Evolutionary conservation across 2,888 invertebrate genomes (phyloP).

Genomic region (Elmis aenea): DNA sequence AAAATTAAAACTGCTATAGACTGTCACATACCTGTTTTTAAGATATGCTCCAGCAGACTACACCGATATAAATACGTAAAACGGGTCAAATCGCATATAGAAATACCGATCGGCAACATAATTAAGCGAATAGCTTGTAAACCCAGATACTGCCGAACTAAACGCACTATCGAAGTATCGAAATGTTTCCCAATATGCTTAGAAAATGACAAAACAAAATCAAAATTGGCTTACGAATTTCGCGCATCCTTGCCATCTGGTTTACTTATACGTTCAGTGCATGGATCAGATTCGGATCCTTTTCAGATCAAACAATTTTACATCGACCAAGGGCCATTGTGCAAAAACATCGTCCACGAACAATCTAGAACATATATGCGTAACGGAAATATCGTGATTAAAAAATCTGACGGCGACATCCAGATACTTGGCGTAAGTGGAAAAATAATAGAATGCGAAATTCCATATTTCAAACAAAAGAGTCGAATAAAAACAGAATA

Average conservation of each 20-base stretch:
- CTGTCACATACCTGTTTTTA: constrained; percentile 19
- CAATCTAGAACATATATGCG: constrained; percentile 17
- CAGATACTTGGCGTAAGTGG: constrained; percentile 9
- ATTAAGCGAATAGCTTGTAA: constrained; percentile 15
- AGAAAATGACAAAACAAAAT: background rate
- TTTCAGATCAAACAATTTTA: constrained; percentile 19
- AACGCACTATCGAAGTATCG: constrained; percentile 7
- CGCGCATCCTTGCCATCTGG: constrained; percentile 18
- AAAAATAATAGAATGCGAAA: constrained; percentile 9
- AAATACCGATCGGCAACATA: constrained; percentile 11
- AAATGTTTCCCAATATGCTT: constrained; percentile 15
- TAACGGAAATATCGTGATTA: constrained; percentile 17
- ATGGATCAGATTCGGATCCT: constrained; percentile 1
- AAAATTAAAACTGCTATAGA: constrained; percentile 12
- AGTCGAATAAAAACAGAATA: background rate
- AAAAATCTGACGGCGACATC: constrained; percentile 16
- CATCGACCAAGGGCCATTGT: constrained; percentile 13
- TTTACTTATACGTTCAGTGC: constrained; percentile 12
- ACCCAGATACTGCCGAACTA: constrained; percentile 7
- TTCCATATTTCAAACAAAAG: constrained; percentile 7
- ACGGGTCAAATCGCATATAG: constrained; percentile 17
- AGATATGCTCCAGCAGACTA: constrained; percentile 20
- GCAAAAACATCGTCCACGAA: constrained; percentile 13
- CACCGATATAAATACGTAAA: constrained; percentile 21
- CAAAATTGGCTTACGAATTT: constrained; percentile 10